Conservation (phyloP, 2,797 vertebrate genomes). For the Threskiornis aethiopicus region DNA sequence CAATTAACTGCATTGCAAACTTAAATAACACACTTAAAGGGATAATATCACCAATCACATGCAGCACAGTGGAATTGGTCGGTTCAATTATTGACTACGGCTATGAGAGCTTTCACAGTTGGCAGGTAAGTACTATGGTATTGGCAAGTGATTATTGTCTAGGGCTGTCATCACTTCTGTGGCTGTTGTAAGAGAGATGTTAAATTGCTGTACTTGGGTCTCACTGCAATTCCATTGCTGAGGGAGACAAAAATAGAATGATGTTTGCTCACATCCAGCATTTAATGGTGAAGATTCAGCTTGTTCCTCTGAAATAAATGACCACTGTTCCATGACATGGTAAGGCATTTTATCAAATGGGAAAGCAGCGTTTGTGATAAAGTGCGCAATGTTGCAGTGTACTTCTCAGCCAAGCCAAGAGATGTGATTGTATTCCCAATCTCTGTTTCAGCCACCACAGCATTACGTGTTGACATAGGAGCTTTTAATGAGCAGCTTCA, state of each 20-base stretch:
- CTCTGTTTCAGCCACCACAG: conserved; percentile 37
- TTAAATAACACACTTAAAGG: conserved; percentile 83
- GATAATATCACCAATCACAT: conserved; percentile 79
- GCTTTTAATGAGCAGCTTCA: conserved; percentile 68
- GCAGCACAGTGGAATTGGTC: conserved; percentile 65
- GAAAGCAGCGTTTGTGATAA: conserved; percentile 50
- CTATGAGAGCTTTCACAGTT: conserved; percentile 63
- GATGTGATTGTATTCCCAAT: conserved; percentile 40
- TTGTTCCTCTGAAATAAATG: conserved; percentile 58
- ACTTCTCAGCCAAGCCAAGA: conserved; percentile 19
- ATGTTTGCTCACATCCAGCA: conserved; percentile 25
- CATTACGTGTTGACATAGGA: conserved; percentile 57
- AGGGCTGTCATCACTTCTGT: conserved; percentile 22
- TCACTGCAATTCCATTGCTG: conserved; percentile 42
- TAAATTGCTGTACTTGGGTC: conserved; percentile 43
- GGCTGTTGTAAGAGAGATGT: conserved; percentile 40
- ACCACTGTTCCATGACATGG: conserved; percentile 25
- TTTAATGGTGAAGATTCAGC: conserved; percentile 40
- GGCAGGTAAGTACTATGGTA: conserved; percentile 44
- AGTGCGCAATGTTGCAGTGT: neutral
- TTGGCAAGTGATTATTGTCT: conserved; percentile 52
- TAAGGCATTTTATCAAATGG: conserved; percentile 57
- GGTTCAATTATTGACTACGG: conserved; percentile 63
- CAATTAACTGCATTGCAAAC: conserved; percentile 83
- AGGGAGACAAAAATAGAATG: conserved; percentile 24